Base-by-base conservation (phyloP, 2,888 invertebrate genomes). In the Athalia cordata region DNA sequence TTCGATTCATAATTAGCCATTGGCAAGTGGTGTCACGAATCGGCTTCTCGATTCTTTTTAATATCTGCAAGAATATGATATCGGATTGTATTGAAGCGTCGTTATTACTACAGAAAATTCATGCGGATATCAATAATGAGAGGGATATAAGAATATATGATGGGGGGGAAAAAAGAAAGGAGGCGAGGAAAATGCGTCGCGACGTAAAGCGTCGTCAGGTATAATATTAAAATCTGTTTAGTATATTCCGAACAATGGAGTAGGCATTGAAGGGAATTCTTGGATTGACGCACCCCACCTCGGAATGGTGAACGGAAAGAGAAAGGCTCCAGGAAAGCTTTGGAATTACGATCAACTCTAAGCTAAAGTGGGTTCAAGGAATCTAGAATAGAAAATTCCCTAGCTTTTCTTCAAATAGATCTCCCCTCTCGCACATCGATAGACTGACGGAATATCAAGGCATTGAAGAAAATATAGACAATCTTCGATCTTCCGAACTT, bases 311-410 rank as follows among this genome's bases (percentile, higher is more conserved):
- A 59, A 57, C 47, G 52, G 9, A 55, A 68, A 11, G 13, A 59
- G 59, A 59, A 61, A 61, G 68, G 78, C 79, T 29, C 29, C 78
- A 78, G 79, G 15, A 81, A 65, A 80, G 80, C 81, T 81, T 82
- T 80, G 82, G 82, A 84, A 86, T 85, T 85, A 85, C 85, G 83
- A 85, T 29, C 29, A 29, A 84, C 78, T 86, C 84, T 82, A 84
- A 85, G 85, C 85, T 85, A 83, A 86, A 87, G 86, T 85, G 83
- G 83, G 85, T 84, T 83, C 84, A 81, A 81, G 82, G 84, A 86
- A 86, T 86, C 83, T 85, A 83, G 84, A 86, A 85, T 87, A 85
- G 85, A 85, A 87, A 87, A 86, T 87, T 86, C 85, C 83, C 84
- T 80, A 80, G 82, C 83, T 86, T 84, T 87, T 86, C 83, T 80